Evolutionary conservation across 64 coral and sea anemone genomes (phyloP), one percentile per base, ranked within the genome.

Genomic region (Pocillopora damicornis): DNA sequence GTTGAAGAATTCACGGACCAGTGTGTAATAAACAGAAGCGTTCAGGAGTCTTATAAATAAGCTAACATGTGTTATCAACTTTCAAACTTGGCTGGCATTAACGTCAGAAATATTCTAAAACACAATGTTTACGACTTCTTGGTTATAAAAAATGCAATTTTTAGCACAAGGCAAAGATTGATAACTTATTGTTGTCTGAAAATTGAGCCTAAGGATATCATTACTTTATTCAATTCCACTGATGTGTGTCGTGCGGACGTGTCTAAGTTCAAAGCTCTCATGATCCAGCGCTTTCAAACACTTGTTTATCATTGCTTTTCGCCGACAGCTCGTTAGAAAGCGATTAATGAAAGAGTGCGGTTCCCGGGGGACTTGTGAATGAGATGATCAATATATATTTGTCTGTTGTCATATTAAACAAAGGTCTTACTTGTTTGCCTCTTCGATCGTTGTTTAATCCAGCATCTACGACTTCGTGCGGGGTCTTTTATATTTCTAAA

Each of bases 261-360:
- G 60, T 59, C 79, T 64, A 16, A 81, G 15, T 26, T 36, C 79
- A 81, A 63, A 81, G 25, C 26, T 34, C 15, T 35, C 25, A 0
- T 81, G 64, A 81, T 81, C 60, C 26, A 17, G 35, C 34, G 18
- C 80, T 83, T 67, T 83, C 61, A 83, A 67, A 35, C 35, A 10
- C 17, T 42, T 67, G 80, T 83, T 67, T 83, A 35, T 38, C 2
- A 68, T 35, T 67, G 13, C 15, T 67, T 35, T 42, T 63, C 6
- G 14, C 35, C 20, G 35, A 69, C 35, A 36, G 20, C 61, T 83
- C 34, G 66, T 83, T 83, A 83, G 63, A 83, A 66, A 67, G 80
- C 37, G 80, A 83, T 83, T 68, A 81, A n/a, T 22, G 61, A 45
- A 61, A 22, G 80, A 15, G 15, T 81, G 14, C 8, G 10, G 79